Base-by-base conservation (phyloP, 2,113 vertebrate genomes). In the Pseudonaja textilis region DNA sequence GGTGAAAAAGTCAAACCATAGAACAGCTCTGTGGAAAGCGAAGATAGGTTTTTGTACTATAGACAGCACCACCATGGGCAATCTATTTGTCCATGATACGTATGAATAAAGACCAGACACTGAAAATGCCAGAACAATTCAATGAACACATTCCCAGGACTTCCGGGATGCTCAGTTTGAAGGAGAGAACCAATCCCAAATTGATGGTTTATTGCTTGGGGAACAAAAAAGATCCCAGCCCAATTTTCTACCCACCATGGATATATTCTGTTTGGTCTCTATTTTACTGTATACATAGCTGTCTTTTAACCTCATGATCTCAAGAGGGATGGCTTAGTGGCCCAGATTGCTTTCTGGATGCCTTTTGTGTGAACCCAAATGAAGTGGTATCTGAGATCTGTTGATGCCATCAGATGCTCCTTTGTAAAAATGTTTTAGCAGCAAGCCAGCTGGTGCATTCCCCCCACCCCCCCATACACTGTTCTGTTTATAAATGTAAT, bases 401-500 rank as follows among this genome's bases (percentile, higher is more conserved):
- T 39, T 39, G 18, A 42, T 81, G 34, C 74, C 74, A 42, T 39
- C 18, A 39, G 74, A 42, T 81, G 34, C 18, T 81, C 18, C 16
- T 39, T 81, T 42, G 22, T 4, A 39, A 81, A 81, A 22, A 7
- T 39, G 34, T 39, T 50, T 18, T 42, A 81, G 34, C 34, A 39
- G 16, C 69, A 74, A 74, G 39, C 16, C n/a, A 74, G 18, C 34
- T 39, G 20, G 18, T 81, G 74, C 22, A 39, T 81, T 20, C 1
- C 0, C 4, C 1, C 10, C n/a, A n/a, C 59, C 9, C 7, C 3
- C 57, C 8, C 29, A 20, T 39, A 6, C 29, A 16, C 4, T 3
- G 69, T 20, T 81, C 34, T 81, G 69, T 39, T 81, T 81, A 81
- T 39, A 18, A 81, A 42, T 39, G 20, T 81, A 81, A 34, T 39